Percentiles rank a stretch among this genome's conserved stretches.
Conservation (phyloP, 2,888 invertebrate genomes). For the Ephialtes manifestator region DNA sequence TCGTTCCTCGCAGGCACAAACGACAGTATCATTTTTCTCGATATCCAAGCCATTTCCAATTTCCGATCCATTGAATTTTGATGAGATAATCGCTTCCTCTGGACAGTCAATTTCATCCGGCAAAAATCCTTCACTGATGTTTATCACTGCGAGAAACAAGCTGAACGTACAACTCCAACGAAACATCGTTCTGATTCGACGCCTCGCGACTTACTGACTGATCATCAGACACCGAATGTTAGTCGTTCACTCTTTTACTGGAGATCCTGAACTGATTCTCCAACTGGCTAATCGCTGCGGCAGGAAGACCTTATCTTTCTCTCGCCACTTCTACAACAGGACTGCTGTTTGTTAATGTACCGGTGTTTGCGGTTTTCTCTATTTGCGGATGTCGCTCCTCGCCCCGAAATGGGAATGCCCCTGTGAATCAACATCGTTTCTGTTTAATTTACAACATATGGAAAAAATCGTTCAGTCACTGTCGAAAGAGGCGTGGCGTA, state of each 20-base stretch:
- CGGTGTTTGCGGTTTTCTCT: constrained; percentile 12
- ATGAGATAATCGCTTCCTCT: constrained; percentile 25
- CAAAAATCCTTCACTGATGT: constrained; percentile 1
- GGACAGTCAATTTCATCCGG: constrained; percentile 55
- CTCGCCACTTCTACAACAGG: neutral
- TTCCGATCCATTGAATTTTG: neutral
- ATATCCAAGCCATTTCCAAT: neutral
- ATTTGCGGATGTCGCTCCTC: neutral
- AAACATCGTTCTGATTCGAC: constrained; percentile 18
- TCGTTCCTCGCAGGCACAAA: constrained; percentile 65
- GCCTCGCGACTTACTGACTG: constrained; percentile 35
- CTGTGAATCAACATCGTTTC: neutral
- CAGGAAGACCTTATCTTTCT: constrained; percentile 8
- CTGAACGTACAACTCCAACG: neutral
- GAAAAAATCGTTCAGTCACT: neutral
- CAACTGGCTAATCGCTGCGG: neutral
- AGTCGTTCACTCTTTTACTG: constrained; percentile 13
- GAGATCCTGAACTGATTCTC: neutral
- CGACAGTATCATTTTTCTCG: constrained; percentile 16
- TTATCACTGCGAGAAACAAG: neutral
- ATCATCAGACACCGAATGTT: neutral
- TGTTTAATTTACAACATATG: neutral
- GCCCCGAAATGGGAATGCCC: neutral
- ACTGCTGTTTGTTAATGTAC: neutral
- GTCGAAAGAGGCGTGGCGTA: neutral